Base-by-base conservation (phyloP, 2,888 invertebrate genomes). In the Pseudanteris insignis region DNA sequence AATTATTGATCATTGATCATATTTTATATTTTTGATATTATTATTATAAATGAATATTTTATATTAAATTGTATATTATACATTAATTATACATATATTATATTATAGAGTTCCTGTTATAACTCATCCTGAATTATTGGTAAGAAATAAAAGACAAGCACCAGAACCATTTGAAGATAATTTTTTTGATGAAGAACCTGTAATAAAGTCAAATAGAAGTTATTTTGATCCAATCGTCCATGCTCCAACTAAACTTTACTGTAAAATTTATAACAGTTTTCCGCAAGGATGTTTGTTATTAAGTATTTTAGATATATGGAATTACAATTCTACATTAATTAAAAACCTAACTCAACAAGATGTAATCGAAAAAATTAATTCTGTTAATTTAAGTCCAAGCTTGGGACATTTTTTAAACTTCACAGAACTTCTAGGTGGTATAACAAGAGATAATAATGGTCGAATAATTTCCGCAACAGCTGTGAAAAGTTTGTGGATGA, bases 261-360 rank as follows among this genome's bases (percentile, higher is more conserved):
- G 90, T 77, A 79, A 79, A 57, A 81, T 90, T 64, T 77, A 89
- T 30, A 83, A 88, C 66, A 82, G 79, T 51, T 83, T 90, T 71
- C 83, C 84, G 58, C 76, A 79, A 38, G 84, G 83, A 28, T 18
- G 18, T 6, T 83, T 86, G 50, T 82, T 86, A 61, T 79, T 84
- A 64, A 90, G 86, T 76, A 82, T 90, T 60, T 77, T 89, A 63
- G 90, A 90, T 73, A 78, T 91, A 64, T 91, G 90, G 89, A 82
- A 85, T 30, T 88, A 84, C 72, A 81, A 88, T 71, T 76, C 79
- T 51, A 78, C 81, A 21, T 66, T 80, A 58, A 84, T 90, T 46
- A 73, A 74, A 14, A 81, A 81, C 64, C 74, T 86, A 53, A 86
- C 86, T 1, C 84, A 83, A 68, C 76, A 85, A 47, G 86, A 89